phyloP scores from a whole-genome alignment of 2,113 vertebrate genomes.

The Laticauda colubrina region DNA sequence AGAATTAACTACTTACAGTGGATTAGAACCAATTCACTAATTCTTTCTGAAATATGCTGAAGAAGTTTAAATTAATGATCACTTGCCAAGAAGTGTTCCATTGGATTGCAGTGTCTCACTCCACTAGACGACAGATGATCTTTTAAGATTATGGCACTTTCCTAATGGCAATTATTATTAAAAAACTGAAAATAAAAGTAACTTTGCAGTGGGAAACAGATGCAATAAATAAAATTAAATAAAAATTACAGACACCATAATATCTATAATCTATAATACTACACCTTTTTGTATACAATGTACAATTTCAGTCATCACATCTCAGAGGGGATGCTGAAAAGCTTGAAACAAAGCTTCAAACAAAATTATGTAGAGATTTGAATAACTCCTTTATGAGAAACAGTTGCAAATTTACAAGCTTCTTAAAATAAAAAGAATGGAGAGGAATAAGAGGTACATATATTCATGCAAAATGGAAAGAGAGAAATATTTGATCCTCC shows the following conservation, averaged over 20 bases:
- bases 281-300: background rate
- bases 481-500: background rate
- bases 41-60: background rate
- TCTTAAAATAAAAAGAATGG: background rate
- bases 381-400: background rate
- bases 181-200: background rate
- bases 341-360: background rate
- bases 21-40: background rate
- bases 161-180: background rate
- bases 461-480: background rate
- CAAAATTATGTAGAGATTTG: background rate
- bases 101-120: background rate
- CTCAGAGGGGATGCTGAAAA: background rate
- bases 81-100: background rate
- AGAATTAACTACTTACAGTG: background rate
- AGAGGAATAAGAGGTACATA: background rate
- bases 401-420: background rate
- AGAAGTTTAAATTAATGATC: background rate
- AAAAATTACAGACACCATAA: background rate
- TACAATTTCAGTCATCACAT: background rate
- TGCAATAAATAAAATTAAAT: background rate
- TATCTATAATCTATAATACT: background rate
- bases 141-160: background rate
- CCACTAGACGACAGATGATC: background rate
- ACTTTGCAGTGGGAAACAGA: background rate